phyloP scores from a whole-genome alignment of 2,797 vertebrate species.

The Bradypodion ventrale region DNA sequence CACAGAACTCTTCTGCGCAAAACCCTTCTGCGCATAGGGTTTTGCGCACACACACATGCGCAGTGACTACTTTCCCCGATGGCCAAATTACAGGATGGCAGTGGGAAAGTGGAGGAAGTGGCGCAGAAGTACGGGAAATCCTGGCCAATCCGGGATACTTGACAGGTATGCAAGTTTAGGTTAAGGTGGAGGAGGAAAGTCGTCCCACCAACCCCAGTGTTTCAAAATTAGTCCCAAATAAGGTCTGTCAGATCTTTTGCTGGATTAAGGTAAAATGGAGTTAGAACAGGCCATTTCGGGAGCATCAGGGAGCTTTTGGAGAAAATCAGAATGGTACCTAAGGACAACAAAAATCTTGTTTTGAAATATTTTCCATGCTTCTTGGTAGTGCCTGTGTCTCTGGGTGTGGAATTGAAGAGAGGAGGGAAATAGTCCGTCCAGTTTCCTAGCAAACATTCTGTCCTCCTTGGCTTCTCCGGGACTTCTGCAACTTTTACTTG shows the following conservation, averaged over 20 bases:
- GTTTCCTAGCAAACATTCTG: conserved; percentile 40
- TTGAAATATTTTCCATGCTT: conserved; percentile 10
- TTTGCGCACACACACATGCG: no score
- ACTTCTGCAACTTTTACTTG: conserved; percentile 52
- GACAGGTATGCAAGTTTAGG: no score
- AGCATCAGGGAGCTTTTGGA: background rate
- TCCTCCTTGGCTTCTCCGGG: conserved; percentile 54
- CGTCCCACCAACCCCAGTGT: no score
- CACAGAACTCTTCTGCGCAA: no score
- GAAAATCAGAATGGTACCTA: no score
- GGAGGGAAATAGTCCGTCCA: background rate
- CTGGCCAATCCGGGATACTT: no score
- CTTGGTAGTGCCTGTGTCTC: background rate
- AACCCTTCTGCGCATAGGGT: no score
- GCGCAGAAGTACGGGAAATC: no score
- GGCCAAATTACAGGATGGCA: no score
- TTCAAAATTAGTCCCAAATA: background rate
- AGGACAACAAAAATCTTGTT: background rate
- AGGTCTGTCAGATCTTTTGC: background rate
- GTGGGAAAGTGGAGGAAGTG: no score
- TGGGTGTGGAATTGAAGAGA: background rate
- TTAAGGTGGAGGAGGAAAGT: background rate
- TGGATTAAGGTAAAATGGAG: background rate
- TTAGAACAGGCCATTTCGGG: background rate
- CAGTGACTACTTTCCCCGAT: no score